A percentile compares a stretch with the other conserved stretches of the same genome.
phyloP scores from a whole-genome alignment of 2,888 invertebrate genomes.

The Timema podura region DNA sequence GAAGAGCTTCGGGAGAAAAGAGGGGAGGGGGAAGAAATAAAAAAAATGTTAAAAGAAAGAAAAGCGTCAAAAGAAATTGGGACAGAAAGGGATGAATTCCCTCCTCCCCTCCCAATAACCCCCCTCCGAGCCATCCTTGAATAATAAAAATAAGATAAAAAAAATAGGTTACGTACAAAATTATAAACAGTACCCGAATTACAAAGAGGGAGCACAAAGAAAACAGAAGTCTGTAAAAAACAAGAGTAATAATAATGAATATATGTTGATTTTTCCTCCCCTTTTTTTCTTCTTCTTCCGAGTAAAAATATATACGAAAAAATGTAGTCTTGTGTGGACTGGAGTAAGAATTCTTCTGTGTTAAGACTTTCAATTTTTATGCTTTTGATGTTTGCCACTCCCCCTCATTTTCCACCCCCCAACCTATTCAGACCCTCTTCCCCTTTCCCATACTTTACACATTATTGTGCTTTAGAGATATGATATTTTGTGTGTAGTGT shows the following conservation, averaged over 20 bases:
- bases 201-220: not conserved
- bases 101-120: not conserved
- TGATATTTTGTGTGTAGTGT: no score
- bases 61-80: constrained; percentile 14
- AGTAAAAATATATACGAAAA: not conserved
- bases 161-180: not conserved
- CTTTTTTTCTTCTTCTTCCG: not conserved
- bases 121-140: not conserved
- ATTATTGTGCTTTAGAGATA: no score
- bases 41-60: constrained; percentile 1
- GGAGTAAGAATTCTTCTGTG: constrained; percentile 24
- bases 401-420: not conserved
- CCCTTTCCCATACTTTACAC: not conserved
- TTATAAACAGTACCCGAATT: constrained; percentile 11
- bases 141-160: no score
- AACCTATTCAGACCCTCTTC: not conserved
- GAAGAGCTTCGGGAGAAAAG: constrained; percentile 14
- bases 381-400: constrained; percentile 25
- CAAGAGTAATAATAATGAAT: constrained; percentile 12
- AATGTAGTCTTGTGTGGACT: no score
- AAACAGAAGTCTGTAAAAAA: not conserved
- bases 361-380: constrained; percentile 26
- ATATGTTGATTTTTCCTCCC: constrained; percentile 10
- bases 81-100: constrained; percentile 13
- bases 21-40: not conserved